Base-by-base conservation (phyloP, 2,888 invertebrate species). In the Lysandra bellargus region DNA sequence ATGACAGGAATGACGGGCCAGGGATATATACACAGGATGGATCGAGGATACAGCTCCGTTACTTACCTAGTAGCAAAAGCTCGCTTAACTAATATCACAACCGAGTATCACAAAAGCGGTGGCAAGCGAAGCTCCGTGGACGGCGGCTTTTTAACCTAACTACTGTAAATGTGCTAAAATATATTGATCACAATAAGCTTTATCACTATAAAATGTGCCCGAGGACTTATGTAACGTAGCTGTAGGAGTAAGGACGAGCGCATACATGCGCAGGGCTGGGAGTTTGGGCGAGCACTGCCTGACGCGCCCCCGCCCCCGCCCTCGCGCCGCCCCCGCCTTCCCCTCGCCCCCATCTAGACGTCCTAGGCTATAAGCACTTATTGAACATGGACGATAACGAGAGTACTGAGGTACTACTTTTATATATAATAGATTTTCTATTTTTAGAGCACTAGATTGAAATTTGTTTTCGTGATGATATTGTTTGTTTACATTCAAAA, bases 121-220 rank as follows among this genome's bases (percentile, higher is more conserved):
- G 91, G 92, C 92, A 92, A 93, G 94, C 94, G 88, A 93, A 93
- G 93, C 93, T 94, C 91, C 85, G 91, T 94, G 94, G 94, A 94
- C 94, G 94, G 93, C 90, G 89, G 88, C 92, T 93, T 94, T 94
- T 90, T 94, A 94, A 93, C 88, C 88, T 91, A 91, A 87, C 89
- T 91, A 92, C 85, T 86, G 87, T 86, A 91, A 93, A 90, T 87
- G 91, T 93, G 93, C 93, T 89, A 93, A 92, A 92, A 90, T 88
- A 82, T 90, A 90, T 92, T 80, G 92, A 94, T 94, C 94, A 94
- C 94, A 94, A 90, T 89, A 93, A 93, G 94, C 93, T 92, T 93
- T 93, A 93, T 89, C 90, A 92, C 92, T 93, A 92, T 87, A 84
- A 83, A 89, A 86, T 86, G 85, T 88, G 89, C 89, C 89, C 90